Evolutionary conservation across 2,113 vertebrate genomes (phyloP).

Genomic region (Haplochromis burtoni): DNA sequence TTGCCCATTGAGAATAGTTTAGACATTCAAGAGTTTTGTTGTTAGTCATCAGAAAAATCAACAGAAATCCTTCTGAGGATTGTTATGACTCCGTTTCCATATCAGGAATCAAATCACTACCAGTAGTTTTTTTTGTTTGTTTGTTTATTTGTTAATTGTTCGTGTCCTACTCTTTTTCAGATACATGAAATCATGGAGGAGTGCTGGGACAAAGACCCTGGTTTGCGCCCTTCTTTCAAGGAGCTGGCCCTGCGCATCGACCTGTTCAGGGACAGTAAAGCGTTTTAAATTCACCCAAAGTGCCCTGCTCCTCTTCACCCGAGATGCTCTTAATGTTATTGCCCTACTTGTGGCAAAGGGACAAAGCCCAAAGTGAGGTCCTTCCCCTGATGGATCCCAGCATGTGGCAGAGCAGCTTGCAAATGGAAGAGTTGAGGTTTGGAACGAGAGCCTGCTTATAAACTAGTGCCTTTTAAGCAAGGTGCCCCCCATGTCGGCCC

Average conservation of each 20-base stretch:
- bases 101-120: background rate
- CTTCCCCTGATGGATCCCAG: background rate
- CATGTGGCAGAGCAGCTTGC: background rate
- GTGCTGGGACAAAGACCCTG: conserved; percentile 86
- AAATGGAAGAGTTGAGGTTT: conserved; percentile 12
- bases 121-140: background rate
- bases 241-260: conserved; percentile 81
- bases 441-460: background rate
- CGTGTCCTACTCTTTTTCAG: conserved; percentile 48
- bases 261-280: conserved; percentile 80
- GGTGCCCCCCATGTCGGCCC: background rate
- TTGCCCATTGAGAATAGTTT: background rate
- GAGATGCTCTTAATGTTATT: background rate
- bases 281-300: conserved; percentile 43
- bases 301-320: conserved; percentile 12
- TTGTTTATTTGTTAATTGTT: background rate
- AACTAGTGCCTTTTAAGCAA: conserved; percentile 47
- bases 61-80: background rate
- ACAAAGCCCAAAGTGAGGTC: background rate
- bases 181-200: conserved; percentile 87
- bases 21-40: background rate
- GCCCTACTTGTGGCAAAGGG: background rate
- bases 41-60: background rate
- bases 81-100: background rate
- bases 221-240: conserved; percentile 81